Evolutionary conservation across 92 coral and sea anemone species (phyloP), one percentile per base, ranked within the genome.

Genomic region (Palythoa grandiflora): DNA sequence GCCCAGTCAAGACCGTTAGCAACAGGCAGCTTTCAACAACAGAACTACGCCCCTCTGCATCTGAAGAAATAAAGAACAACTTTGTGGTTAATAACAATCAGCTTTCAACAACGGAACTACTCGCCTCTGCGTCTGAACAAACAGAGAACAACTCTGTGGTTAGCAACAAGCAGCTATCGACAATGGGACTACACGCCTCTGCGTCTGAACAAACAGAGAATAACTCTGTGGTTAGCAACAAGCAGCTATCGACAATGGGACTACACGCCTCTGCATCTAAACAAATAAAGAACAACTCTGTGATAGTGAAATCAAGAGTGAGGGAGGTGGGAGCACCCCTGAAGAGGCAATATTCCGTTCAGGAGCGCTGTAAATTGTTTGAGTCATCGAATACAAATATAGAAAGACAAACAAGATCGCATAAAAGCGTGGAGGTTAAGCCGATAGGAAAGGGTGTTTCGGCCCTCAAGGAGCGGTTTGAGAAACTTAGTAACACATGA

Each of bases 361-460:
- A 53, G 16, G 83, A 77, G 20, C 68, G 83, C 44, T 28, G 83
- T 54, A 54, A 77, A 54, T 10, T 77, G 44, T 77, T 54, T 54
- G 83, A 77, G 21, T 8, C 39, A 3, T 16, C 68, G 36, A 53
- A 44, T 54, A 35, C 68, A 36, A 12, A 1, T 4, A 28, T 28
- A 28, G 66, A 54, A 11, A 53, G 28, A 54, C 17, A 28, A 35
- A 8, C 47, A 36, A 15, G 21, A 13, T 53, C 44, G 50, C 11
- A 15, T 38, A 35, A 50, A 39, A 47, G 12, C 68, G 48, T 77
- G 4, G 47, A 53, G 10, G 83, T 77, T 1, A 54, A 35, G 10
- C 28, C 28, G 28, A 65, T 68, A 6, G 83, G 10, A 3, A 35
- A 77, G 1, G 21, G 68, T 8, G 83, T 77, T 77, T 77, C 81